Evolutionary conservation across 2,888 invertebrate species (phyloP).

Genomic region (Eupeodes latifasciatus): DNA sequence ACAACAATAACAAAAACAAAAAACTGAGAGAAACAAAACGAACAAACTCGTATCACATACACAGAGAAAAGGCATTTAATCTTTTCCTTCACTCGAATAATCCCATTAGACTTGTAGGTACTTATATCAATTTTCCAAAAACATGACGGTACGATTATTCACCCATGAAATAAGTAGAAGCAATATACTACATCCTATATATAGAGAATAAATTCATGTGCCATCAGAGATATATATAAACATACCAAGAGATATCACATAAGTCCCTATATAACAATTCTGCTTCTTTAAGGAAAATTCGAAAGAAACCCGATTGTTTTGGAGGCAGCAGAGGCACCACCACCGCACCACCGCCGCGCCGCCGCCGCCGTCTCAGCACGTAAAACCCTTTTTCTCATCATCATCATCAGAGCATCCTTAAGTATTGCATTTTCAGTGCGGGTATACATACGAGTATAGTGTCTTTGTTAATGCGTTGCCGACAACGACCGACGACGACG

Average conservation of each 20-base stretch:
- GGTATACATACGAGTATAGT: not conserved
- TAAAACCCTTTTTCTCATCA: constrained; percentile 45
- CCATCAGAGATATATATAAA: not conserved
- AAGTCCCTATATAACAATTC: constrained; percentile 7
- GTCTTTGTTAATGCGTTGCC: constrained; percentile 39
- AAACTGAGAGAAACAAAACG: not conserved
- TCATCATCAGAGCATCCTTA: constrained; percentile 43
- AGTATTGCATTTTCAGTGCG: constrained; percentile 20
- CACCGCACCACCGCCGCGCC: too few species aligned
- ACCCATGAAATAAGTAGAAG: constrained; percentile 62
- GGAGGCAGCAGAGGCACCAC: constrained; percentile 11
- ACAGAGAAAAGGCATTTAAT: constrained; percentile 58
- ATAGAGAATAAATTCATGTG: constrained; percentile 1
- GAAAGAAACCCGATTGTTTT: constrained; percentile 49
- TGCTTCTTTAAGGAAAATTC: constrained; percentile 37
- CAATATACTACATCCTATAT: constrained; percentile 18
- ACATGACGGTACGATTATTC: constrained; percentile 65
- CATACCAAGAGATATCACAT: not conserved
- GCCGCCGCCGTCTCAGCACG: not conserved
- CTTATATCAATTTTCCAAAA: constrained; percentile 63
- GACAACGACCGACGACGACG: constrained; percentile 7
- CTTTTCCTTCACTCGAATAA: constrained; percentile 70
- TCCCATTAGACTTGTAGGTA: constrained; percentile 72
- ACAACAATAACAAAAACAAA: not conserved
- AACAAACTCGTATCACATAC: constrained; percentile 41